Conservation (phyloP, 2,888 invertebrate species). For the Patella ulyssiponensis region DNA sequence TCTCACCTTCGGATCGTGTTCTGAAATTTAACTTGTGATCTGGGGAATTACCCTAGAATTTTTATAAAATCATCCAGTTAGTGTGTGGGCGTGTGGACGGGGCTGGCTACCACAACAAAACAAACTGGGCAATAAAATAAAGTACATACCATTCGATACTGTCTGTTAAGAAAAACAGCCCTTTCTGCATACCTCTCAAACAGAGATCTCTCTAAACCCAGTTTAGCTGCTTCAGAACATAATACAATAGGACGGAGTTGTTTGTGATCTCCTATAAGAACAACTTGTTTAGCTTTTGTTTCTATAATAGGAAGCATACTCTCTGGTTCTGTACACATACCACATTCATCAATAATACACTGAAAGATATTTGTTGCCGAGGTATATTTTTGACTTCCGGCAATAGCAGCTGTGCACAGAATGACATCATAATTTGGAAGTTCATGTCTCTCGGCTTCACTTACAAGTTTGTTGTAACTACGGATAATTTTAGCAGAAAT, state of each 20-base stretch:
- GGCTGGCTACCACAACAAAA: no score
- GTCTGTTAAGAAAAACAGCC: slow-evolving; percentile 49
- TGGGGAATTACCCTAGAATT: no score
- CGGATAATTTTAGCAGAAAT: slow-evolving; percentile 34
- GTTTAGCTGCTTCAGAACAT: slow-evolving; percentile 44
- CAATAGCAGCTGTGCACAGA: slow-evolving; percentile 53
- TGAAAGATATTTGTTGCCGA: slow-evolving; percentile 36
- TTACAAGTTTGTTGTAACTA: slow-evolving; percentile 38
- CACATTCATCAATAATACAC: slow-evolving; percentile 66
- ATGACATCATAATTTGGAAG: slow-evolving; percentile 49
- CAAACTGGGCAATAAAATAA: no score
- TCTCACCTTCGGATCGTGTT: no score
- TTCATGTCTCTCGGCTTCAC: slow-evolving; percentile 42
- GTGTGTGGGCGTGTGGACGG: no score
- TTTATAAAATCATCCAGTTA: no score
- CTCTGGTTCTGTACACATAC: slow-evolving; percentile 67
- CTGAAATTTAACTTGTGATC: no score
- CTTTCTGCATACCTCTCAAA: slow-evolving; percentile 51
- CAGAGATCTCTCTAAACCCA: slow-evolving; percentile 55
- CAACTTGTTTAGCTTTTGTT: slow-evolving; percentile 51
- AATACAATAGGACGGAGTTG: slow-evolving; percentile 66
- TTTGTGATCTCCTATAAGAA: slow-evolving; percentile 67
- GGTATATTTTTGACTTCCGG: slow-evolving; percentile 31
- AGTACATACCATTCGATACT: slow-evolving; percentile 64
- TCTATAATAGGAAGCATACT: slow-evolving; percentile 57